Evolutionary conservation across 2,797 vertebrate genomes (phyloP).

Genomic region (Myotis planiceps): DNA sequence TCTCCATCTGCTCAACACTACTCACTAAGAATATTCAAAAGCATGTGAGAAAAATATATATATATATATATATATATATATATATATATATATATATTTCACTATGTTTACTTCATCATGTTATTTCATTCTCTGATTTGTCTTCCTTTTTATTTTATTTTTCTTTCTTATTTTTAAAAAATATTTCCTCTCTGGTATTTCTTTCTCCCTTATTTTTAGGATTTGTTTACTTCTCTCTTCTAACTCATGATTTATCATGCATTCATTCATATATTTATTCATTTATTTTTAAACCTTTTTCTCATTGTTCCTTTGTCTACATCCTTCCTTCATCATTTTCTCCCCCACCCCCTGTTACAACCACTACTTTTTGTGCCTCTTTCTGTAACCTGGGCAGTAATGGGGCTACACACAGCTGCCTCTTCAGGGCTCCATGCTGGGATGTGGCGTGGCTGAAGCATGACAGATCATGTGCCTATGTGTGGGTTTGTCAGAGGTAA

Average conservation of each 20-base stretch:
- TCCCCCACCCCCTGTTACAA: not conserved
- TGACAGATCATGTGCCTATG: no score
- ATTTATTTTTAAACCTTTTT: not conserved
- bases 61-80: not conserved
- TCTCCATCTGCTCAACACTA: not conserved
- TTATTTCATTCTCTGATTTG: not conserved
- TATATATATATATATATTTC: not conserved
- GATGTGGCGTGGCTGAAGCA: not conserved
- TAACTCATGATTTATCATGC: not conserved
- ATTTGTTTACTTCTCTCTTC: not conserved
- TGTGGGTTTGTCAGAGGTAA: not conserved
- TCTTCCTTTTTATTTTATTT: constrained; percentile 8
- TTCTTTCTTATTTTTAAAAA: constrained; percentile 18
- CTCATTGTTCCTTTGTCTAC: not conserved
- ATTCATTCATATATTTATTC: not conserved
- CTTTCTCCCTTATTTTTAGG: not conserved
- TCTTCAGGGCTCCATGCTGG: not conserved
- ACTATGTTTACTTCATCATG: not conserved
- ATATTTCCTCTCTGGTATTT: not conserved
- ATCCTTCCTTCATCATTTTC: not conserved
- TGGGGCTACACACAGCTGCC: not conserved
- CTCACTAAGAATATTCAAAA: not conserved
- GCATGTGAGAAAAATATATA: not conserved
- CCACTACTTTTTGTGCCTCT: not conserved
- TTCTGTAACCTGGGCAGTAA: not conserved